phyloP scores from a whole-genome alignment of 2,888 invertebrate genomes.

The Pimpla rufipes region DNA sequence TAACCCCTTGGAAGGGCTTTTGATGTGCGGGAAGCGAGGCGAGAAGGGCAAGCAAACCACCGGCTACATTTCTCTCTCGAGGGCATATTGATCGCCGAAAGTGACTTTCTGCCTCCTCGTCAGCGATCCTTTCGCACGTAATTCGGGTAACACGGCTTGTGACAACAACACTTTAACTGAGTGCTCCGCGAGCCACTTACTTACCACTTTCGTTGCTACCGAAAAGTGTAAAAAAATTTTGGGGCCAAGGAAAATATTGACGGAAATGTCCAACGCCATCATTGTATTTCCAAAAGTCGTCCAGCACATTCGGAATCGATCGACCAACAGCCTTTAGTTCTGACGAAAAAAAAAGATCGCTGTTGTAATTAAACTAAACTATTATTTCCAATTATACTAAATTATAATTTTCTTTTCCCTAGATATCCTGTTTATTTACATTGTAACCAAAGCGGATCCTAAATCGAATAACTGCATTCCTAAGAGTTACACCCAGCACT shows the following conservation, averaged over 20 bases:
- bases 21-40: slow-evolving; percentile 52
- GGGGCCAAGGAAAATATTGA: background rate
- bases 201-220: background rate
- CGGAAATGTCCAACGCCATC: no score
- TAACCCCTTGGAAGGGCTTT: slow-evolving; percentile 63
- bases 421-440: no score
- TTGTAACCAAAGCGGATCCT: no score
- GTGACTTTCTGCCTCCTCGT: slow-evolving; percentile 48
- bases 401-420: no score
- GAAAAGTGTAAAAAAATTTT: background rate
- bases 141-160: slow-evolving; percentile 49
- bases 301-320: no score
- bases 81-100: slow-evolving; percentile 61
- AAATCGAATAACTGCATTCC: background rate
- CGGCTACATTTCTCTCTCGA: slow-evolving; percentile 53
- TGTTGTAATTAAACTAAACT: no score
- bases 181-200: slow-evolving; percentile 17
- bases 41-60: slow-evolving; percentile 52
- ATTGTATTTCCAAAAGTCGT: no score
- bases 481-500: background rate
- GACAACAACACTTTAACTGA: slow-evolving; percentile 47
- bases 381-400: no score
- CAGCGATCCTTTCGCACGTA: slow-evolving; percentile 30
- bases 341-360: no score
- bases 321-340: no score